A percentile compares a stretch with the other conserved stretches of the same genome.
Evolutionary conservation across 2,797 vertebrate genomes (phyloP).

Genomic region (Falco cherrug): DNA sequence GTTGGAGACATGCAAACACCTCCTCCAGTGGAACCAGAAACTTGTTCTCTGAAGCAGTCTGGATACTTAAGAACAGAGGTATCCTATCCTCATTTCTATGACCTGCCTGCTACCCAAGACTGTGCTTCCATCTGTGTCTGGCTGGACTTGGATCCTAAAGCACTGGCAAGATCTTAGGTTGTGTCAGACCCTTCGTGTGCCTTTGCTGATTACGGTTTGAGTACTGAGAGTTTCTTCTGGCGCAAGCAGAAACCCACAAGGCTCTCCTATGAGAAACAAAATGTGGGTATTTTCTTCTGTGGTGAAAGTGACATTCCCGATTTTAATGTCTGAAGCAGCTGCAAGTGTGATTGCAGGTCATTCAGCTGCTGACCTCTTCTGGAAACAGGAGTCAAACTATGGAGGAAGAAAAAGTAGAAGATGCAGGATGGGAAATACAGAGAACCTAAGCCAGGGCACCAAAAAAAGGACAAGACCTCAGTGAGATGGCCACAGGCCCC

Average conservation of each 20-base stretch:
- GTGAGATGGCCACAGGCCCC: neutral
- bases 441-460: neutral
- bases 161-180: neutral
- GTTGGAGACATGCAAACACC: neutral
- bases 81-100: neutral
- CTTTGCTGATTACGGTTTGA: neutral
- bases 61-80: neutral
- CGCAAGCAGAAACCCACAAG: neutral
- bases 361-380: neutral
- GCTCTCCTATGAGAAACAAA: neutral
- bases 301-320: neutral
- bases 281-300: neutral
- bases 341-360: neutral
- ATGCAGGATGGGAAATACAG: neutral
- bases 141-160: neutral
- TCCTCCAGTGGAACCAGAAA: neutral
- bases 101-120: neutral
- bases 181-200: neutral
- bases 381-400: neutral
- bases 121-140: neutral
- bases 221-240: neutral
- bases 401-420: neutral
- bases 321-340: neutral
- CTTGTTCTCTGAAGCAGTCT: neutral
- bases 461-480: neutral